phyloP scores from a whole-genome alignment of 30 jellyfish, hydroid and myxozoan genomes.

The Turritopsis rubra region DNA sequence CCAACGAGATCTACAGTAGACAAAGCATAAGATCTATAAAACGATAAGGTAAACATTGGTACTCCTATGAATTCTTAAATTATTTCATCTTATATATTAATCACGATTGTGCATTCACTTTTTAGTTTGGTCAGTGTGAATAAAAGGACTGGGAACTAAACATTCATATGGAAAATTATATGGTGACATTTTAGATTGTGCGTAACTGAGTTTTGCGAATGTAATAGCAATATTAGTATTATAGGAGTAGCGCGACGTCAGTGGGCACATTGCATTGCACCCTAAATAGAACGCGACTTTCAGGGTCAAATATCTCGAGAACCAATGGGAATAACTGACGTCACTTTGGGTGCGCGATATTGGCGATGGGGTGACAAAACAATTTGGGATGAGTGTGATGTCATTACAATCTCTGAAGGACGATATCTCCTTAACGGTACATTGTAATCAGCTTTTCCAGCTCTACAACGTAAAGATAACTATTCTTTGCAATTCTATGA shows the following conservation, averaged over 20 bases:
- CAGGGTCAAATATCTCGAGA: not conserved
- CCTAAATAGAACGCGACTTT: not conserved
- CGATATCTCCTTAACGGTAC: not conserved
- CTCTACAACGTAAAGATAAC: not conserved
- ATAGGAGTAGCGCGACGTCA: not conserved
- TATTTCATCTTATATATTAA: no score
- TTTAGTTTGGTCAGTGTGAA: no score
- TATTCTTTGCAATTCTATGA: not conserved
- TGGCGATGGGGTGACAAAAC: not conserved
- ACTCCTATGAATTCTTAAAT: no score
- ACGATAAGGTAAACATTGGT: no score
- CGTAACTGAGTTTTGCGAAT: no score
- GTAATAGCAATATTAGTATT: not conserved
- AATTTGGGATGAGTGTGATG: not conserved
- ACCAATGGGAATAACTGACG: not conserved
- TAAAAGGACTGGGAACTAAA: no score
- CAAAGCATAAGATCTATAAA: no score
- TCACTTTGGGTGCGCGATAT: not conserved
- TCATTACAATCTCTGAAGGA: not conserved
- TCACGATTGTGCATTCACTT: no score
- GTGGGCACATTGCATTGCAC: not conserved
- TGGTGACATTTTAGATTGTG: no score
- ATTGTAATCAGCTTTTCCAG: not conserved
- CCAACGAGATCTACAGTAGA: no score
- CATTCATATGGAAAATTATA: no score